Percentiles rank a stretch among this genome's conserved stretches.
Conservation (phyloP, 2,797 vertebrate genomes). For the Melopsittacus undulatus region DNA sequence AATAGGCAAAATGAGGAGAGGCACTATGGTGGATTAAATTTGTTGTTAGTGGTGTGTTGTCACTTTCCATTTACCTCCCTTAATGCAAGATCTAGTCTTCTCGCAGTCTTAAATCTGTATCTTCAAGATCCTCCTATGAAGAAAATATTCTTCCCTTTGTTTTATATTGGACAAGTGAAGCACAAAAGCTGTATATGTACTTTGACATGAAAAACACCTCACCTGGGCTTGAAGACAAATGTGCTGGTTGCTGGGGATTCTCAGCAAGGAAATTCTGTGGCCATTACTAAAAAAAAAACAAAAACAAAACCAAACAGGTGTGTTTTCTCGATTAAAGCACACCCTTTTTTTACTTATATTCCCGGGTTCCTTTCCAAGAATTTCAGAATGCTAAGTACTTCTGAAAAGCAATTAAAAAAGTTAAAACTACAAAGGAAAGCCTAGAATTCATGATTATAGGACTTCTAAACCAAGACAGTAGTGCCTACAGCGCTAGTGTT, state of each 20-base stretch:
- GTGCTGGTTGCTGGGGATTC: not conserved
- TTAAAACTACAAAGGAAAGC: not conserved
- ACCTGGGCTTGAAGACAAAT: not conserved
- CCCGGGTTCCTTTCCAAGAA: not conserved
- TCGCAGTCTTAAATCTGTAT: not conserved
- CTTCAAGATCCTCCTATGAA: not conserved
- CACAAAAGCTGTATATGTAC: not conserved
- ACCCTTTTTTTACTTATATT: not conserved
- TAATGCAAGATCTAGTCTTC: not conserved
- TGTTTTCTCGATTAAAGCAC: not conserved
- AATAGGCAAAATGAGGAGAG: not conserved
- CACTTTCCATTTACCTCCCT: not conserved
- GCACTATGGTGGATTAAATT: not conserved
- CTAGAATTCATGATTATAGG: not conserved
- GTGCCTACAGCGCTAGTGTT: not conserved
- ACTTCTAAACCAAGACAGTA: not conserved
- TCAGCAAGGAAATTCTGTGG: not conserved
- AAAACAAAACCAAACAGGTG: not conserved
- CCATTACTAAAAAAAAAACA: not conserved
- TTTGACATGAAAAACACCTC: not conserved
- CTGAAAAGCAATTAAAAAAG: not conserved
- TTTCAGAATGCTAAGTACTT: not conserved
- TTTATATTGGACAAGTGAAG: not conserved
- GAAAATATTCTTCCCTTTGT: not conserved
- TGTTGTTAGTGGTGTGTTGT: not conserved